These are phyloP conservation scores for Reticulitermes speratus DNA, from an alignment of 1,140 invertebrate species.

Conservation along the genomic window DNA sequence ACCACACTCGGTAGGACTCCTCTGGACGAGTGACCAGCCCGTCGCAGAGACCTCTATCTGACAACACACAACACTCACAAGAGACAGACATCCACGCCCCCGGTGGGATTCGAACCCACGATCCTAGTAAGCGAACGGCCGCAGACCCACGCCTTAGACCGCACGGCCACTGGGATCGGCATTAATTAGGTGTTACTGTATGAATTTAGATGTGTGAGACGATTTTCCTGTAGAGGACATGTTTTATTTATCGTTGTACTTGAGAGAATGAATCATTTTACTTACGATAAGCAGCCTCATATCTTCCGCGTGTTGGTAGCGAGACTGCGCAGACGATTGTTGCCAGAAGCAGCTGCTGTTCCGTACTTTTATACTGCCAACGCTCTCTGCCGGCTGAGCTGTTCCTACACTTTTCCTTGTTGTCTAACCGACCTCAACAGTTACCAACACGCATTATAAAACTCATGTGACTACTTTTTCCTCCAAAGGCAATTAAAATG, in stretches of 20 bases:
- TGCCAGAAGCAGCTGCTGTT: neutral
- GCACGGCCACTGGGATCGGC: no score
- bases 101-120: no score
- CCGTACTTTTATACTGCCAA: neutral
- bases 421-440: neutral
- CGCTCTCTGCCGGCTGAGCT: neutral
- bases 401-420: neutral
- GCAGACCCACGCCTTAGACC: no score
- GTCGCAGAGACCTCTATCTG: no score
- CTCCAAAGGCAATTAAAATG: neutral
- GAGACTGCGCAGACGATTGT: neutral
- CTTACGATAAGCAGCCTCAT: neutral
- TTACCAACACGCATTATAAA: neutral
- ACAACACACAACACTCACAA: no score
- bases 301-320: neutral
- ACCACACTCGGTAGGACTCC: no score
- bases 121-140: no score
- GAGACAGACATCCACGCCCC: no score
- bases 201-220: no score
- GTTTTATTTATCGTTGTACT: neutral
- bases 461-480: neutral
- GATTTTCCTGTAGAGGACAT: no score
- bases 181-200: no score
- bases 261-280: neutral
- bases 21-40: no score